These are phyloP conservation scores for Burhinus bistriatus DNA, from an alignment of 2,113 vertebrate species.

Conservation along the genomic window DNA sequence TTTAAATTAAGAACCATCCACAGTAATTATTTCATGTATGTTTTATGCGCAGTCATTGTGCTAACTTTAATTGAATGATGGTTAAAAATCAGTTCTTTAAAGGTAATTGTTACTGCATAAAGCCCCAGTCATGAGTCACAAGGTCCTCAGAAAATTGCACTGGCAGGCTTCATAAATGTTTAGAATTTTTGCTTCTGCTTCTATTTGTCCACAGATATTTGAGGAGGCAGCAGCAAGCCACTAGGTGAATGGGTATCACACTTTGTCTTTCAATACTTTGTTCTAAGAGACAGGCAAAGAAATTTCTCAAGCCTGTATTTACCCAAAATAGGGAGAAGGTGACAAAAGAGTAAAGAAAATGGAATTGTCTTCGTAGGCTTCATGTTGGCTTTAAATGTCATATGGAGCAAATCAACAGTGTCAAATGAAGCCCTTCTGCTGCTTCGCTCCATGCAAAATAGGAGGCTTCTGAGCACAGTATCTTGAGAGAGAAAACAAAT, in stretches of 20 bases:
- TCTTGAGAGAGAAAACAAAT: neutral
- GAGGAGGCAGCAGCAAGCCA: neutral
- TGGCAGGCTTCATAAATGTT: neutral
- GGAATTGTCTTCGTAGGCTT: neutral
- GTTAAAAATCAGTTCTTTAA: slow-evolving; percentile 82
- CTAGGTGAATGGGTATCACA: neutral
- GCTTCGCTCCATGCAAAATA: neutral
- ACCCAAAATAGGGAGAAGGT: neutral
- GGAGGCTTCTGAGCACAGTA: neutral
- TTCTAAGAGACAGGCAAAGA: neutral
- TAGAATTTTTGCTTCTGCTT: neutral
- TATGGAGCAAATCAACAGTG: neutral
- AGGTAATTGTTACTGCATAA: slow-evolving; percentile 48
- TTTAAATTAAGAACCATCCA: slow-evolving; percentile 97
- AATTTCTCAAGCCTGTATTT: neutral
- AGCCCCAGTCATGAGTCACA: slow-evolving; percentile 36
- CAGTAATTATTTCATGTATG: slow-evolving; percentile 97
- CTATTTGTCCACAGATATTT: neutral
- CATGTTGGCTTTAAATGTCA: neutral
- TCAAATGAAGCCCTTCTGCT: neutral
- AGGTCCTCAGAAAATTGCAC: slow-evolving; percentile 19
- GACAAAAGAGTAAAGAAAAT: neutral
- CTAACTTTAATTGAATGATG: slow-evolving; percentile 87
- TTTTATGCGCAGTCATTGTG: slow-evolving; percentile 93
- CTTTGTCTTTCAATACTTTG: neutral